Percentiles rank a stretch among this genome's conserved stretches.
Evolutionary conservation across 2,113 vertebrate genomes (phyloP).

Genomic region (Podarcis raffonei): DNA sequence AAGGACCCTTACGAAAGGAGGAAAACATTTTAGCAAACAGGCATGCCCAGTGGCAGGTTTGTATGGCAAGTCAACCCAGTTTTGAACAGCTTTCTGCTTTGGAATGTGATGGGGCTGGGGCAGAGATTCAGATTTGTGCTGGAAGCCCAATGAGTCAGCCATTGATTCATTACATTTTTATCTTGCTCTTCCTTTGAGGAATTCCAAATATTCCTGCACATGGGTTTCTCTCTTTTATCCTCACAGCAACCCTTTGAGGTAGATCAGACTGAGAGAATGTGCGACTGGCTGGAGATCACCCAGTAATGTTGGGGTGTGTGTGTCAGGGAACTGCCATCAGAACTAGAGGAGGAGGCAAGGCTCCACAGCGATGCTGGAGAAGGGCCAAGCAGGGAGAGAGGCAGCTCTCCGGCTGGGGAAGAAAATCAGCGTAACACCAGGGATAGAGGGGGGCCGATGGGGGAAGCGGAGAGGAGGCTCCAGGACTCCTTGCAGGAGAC

Average conservation of each 20-base stretch:
- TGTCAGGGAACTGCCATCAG: too few species aligned
- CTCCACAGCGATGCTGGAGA: too few species aligned
- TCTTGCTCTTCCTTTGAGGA: background rate
- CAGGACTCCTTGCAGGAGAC: too few species aligned
- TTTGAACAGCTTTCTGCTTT: background rate
- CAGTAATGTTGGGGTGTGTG: background rate
- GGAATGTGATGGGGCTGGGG: background rate
- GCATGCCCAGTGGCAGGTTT: too few species aligned
- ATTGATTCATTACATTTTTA: background rate
- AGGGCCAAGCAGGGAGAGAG: too few species aligned
- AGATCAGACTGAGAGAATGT: background rate
- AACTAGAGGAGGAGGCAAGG: too few species aligned
- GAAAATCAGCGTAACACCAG: too few species aligned
- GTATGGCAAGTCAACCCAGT: too few species aligned
- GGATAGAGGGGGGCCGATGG: too few species aligned
- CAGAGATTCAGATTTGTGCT: background rate
- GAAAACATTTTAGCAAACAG: too few species aligned
- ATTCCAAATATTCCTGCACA: background rate
- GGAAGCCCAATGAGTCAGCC: background rate
- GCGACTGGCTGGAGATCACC: background rate
- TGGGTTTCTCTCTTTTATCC: background rate
- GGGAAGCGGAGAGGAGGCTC: too few species aligned
- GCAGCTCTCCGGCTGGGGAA: too few species aligned
- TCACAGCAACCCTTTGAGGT: background rate
- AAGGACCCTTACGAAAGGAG: background rate